These are phyloP conservation scores for Alethe diademata DNA, from an alignment of 2,113 vertebrate species.

Conservation along the genomic window DNA sequence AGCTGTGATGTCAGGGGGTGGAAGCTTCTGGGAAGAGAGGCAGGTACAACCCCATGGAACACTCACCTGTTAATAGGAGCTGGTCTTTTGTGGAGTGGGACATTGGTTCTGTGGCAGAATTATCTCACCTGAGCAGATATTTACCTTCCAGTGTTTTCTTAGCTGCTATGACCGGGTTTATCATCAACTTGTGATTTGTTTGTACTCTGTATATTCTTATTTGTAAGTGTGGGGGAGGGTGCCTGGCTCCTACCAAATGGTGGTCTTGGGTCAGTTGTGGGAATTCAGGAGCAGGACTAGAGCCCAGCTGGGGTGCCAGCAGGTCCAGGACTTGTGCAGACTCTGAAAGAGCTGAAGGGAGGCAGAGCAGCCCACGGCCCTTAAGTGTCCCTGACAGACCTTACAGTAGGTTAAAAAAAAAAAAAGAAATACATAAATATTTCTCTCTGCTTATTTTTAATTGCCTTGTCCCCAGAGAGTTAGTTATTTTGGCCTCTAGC, in stretches of 20 bases:
- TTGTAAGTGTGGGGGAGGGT: background rate
- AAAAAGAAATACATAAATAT: background rate
- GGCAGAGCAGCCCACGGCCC: background rate
- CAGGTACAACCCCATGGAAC: background rate
- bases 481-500: background rate
- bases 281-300: background rate
- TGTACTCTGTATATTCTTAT: background rate
- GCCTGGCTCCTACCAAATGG: background rate
- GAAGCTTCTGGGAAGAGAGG: slow-evolving; percentile 33
- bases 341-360: background rate
- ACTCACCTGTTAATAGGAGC: background rate
- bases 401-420: background rate
- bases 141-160: background rate
- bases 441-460: background rate
- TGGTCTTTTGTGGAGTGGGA: background rate
- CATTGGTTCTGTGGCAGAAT: background rate
- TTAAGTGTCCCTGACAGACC: background rate
- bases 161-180: background rate
- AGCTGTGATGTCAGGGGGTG: slow-evolving; percentile 44
- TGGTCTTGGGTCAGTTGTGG: background rate
- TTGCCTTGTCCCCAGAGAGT: background rate
- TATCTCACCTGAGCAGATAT: background rate
- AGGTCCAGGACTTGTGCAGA: background rate
- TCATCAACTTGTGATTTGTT: background rate
- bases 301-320: background rate